Base-by-base conservation (phyloP, 2,888 invertebrate genomes). In the Eupithecia insigniata region DNA sequence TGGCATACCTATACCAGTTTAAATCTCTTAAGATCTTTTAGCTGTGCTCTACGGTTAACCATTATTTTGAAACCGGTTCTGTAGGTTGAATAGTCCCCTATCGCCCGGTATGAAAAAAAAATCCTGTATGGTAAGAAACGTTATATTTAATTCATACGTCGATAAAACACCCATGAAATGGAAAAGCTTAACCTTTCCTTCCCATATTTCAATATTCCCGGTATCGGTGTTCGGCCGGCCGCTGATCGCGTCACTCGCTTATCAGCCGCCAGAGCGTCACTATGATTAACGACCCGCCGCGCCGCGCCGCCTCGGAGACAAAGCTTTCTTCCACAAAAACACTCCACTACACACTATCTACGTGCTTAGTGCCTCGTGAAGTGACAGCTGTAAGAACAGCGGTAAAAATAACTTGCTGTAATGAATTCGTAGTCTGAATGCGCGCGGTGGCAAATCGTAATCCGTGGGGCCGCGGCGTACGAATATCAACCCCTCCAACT, bases 271-370 rank as follows among this genome's bases (percentile, higher is more conserved):
- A 85, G 84, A 78, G 82, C 84, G 85, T 85, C 87, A 85, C 80
- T 78, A 83, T 88, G 89, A 88, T 86, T 86, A 88, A 89, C 85
- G 88, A 88, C 74, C 78, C 62, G 34, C 76, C 77, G 80, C 66
- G 71, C 76, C 82, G 2, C 62, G 34, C 76, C 77, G 80, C 66
- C 72, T 77, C 82, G 2, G 82, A 87, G 86, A 87, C 88, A 87
- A 88, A 85, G 84, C 81, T 82, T 75, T 81, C 82, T 75, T 78
- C 82, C 79, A 81, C 77, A 81, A 34, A n/a, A 61, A 43, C 18
- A 32, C 32, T 8, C 61, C 26, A 32, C 30, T 30, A 60, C 36
- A n/a, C n/a, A 39, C 39, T 43, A 43, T 55, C 32, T 26, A 61
- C 60, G 66, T 18, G 60, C 32, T 22, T 10, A 6, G 10, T 3